Conservation (phyloP, 2,113 vertebrate genomes). For the Sander vitreus region DNA sequence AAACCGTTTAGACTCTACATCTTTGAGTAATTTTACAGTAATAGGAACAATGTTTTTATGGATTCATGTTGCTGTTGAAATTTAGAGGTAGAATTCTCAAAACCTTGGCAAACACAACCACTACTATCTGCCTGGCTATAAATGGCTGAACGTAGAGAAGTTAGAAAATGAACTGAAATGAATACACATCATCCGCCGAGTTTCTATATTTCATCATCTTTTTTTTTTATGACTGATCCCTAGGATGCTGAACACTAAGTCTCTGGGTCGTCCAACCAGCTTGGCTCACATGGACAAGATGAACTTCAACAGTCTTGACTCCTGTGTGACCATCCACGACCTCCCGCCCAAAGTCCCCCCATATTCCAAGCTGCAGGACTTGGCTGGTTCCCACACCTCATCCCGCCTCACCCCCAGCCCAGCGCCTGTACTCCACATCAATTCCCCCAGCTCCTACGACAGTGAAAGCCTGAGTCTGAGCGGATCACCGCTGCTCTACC, state of each 20-base stretch:
- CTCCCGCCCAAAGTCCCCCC: conserved; percentile 85
- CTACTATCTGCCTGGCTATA: not conserved
- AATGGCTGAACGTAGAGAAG: not conserved
- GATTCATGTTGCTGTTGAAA: not conserved
- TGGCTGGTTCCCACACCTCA: conserved; percentile 76
- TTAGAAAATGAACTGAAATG: not conserved
- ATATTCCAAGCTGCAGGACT: conserved; percentile 89
- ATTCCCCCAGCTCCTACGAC: conserved; percentile 93
- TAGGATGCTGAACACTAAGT: conserved; percentile 90
- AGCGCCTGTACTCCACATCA: conserved; percentile 95
- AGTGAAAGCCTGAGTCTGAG: conserved; percentile 90
- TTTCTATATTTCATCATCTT: conserved; percentile 7
- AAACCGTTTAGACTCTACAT: not conserved
- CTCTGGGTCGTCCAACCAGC: conserved; percentile 90
- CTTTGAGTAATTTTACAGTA: no score
- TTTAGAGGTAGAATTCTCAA: not conserved
- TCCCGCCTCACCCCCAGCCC: conserved; percentile 93
- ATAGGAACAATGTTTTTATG: not conserved
- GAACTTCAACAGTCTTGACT: conserved; percentile 96
- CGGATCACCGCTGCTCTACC: conserved; percentile 91
- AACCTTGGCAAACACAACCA: not conserved
- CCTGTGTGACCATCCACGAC: conserved; percentile 88
- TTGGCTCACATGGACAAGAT: conserved; percentile 95
- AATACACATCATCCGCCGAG: not conserved
- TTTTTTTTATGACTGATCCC: conserved; percentile 9